phyloP scores from a whole-genome alignment of 2,113 vertebrate genomes.

The Mustela lutreola region DNA sequence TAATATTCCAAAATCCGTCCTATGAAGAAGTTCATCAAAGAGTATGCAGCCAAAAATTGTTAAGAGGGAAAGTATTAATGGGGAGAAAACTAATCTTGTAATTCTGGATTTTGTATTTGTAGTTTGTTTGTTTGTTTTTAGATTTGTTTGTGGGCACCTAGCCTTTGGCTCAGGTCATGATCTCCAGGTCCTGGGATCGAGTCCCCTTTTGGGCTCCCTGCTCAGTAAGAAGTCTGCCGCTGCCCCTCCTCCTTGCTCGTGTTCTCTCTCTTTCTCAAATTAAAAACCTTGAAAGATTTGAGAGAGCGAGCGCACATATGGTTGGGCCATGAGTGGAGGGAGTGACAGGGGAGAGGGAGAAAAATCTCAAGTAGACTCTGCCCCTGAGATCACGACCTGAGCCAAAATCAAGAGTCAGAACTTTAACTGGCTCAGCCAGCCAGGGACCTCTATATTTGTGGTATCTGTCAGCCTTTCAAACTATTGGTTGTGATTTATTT shows the following conservation, averaged over 20 bases:
- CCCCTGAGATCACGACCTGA: background rate
- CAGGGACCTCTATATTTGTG: background rate
- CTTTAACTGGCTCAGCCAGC: background rate
- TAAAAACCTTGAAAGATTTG: background rate
- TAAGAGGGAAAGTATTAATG: background rate
- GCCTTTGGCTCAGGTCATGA: background rate
- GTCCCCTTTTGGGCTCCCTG: background rate
- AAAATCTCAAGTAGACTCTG: background rate
- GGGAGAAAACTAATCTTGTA: background rate
- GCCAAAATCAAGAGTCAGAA: background rate
- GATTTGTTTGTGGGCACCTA: background rate
- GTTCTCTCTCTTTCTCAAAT: background rate
- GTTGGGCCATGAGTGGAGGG: background rate
- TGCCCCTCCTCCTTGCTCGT: background rate
- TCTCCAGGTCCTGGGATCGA: background rate
- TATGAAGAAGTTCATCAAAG: background rate
- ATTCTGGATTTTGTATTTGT: background rate
- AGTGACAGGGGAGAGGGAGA: background rate
- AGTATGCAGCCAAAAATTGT: background rate
- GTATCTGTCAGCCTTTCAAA: conserved; percentile 15
- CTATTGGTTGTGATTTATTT: background rate
- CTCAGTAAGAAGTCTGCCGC: background rate
- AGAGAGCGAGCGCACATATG: background rate
- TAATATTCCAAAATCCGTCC: background rate
- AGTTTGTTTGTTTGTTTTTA: background rate